phyloP scores from a whole-genome alignment of 2,797 vertebrate species.

The Mastacembelus armatus region DNA sequence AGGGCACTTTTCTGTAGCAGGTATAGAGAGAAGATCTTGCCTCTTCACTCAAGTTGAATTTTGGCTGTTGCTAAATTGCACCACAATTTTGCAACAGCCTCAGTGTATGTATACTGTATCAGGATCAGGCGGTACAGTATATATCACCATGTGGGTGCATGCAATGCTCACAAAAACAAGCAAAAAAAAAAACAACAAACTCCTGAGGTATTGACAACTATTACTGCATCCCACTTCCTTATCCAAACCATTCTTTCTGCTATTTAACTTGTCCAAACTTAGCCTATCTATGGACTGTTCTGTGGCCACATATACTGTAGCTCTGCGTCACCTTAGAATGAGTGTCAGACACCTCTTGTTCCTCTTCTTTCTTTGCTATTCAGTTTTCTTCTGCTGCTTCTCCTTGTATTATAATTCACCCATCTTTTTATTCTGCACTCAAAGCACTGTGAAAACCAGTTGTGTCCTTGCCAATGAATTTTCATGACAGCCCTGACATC shows the following conservation, averaged over 20 bases:
- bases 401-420: slow-evolving; percentile 24
- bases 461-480: slow-evolving; percentile 42
- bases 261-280: slow-evolving; percentile 12
- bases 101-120: too few species aligned
- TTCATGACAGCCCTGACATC: slow-evolving; percentile 32
- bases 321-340: background rate
- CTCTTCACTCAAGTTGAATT: background rate
- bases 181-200: background rate
- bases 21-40: background rate
- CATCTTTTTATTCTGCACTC: slow-evolving; percentile 22
- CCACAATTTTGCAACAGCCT: background rate
- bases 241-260: background rate
- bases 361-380: slow-evolving; percentile 7
- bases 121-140: background rate
- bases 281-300: background rate
- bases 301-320: background rate
- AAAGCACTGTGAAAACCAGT: slow-evolving; percentile 20
- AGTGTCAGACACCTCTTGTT: slow-evolving; percentile 1
- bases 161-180: background rate
- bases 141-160: background rate
- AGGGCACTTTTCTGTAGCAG: slow-evolving; percentile 1
- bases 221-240: background rate
- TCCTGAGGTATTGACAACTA: background rate
- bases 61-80: background rate
- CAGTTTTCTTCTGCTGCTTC: background rate